A percentile compares a stretch with the other conserved stretches of the same genome.
phyloP scores from a whole-genome alignment of 2,888 invertebrate species.

The Hipparchia semele region DNA sequence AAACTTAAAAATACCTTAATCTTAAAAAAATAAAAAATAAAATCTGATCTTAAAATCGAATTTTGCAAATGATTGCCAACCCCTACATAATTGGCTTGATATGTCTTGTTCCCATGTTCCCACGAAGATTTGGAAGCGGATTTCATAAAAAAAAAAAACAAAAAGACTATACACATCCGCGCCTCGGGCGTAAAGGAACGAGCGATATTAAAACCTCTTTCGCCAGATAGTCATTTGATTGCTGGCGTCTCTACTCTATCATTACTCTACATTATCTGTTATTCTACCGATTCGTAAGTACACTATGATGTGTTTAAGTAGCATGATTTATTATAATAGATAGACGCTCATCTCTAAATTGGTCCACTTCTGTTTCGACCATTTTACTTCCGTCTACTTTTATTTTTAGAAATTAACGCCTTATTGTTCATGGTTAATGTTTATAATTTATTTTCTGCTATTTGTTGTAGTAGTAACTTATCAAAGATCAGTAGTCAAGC shows the following conservation, averaged over 20 bases:
- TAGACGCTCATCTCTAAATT: constrained; percentile 49
- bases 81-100: constrained; percentile 57
- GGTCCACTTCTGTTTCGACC: constrained; percentile 46
- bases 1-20: too few relatives aligned
- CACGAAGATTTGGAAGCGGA: constrained; percentile 68
- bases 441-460: too few relatives aligned
- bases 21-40: too few relatives aligned
- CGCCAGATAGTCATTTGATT: constrained; percentile 74
- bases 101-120: constrained; percentile 62
- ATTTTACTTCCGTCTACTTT: constrained; percentile 22
- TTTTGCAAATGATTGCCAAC: constrained; percentile 64
- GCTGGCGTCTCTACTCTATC: constrained; percentile 63
- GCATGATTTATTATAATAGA: constrained; percentile 65
- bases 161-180: constrained; percentile 59
- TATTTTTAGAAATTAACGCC: constrained; percentile 10
- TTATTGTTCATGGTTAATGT: constrained; percentile 1
- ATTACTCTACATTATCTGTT: constrained; percentile 69
- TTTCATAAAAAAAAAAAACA: constrained; percentile 47
- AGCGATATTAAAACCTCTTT: constrained; percentile 60
- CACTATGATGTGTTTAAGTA: constrained; percentile 69
- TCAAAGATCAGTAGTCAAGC: neutral
- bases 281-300: constrained; percentile 64
- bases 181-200: constrained; percentile 70
- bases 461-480: neutral
- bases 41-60: constrained; percentile 50